Evolutionary conservation across 64 coral and sea anemone species (phyloP), one percentile per base, ranked within the genome.

Genomic region (Actinia equina): DNA sequence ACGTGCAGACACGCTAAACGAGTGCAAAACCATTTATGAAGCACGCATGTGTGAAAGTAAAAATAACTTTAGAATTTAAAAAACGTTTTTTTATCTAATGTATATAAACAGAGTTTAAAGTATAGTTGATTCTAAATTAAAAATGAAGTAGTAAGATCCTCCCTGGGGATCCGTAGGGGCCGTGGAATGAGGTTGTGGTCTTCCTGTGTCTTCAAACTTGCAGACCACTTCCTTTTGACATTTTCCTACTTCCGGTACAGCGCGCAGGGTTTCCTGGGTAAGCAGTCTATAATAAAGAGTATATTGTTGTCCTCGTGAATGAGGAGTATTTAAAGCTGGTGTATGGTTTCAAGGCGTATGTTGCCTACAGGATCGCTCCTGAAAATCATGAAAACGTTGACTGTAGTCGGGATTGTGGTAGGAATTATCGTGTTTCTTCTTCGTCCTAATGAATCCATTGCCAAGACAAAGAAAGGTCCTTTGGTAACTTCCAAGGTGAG

Each of bases 381-480:
- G 19, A 92, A 78, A 52, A 93, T 90, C 59, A 93, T 96, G 94
- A 96, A 96, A 89, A 52, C 86, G 54, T 37, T 87, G 45, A 49
- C 86, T 56, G 54, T 93, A 49, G 86, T 90, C 86, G 86, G 88
- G 30, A 61, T 88, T 77, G 59, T 83, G 11, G 76, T 93, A 45
- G 88, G 91, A 22, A 45, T 59, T 17, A 57, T 96, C 26, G 51
- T 96, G 42, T 96, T 96, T 57, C 94, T 96, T 41, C 94, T 96
- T 81, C 58, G 88, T 37, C 94, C 94, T 8, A 79, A 93, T 57
- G 70, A 93, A 58, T 93, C 88, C 20, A n/a, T 93, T 58, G 94
- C 84, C 6, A 96, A 96, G 30, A 96, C 94, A 0, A 96, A 96
- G 51, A 96, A 96, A 61, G 94, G 94, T 2, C 94, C 94, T 45